Evolutionary conservation across 2,113 vertebrate species (phyloP), one percentile per base, ranked within the genome.

Genomic region (Typhlomys cinereus): DNA sequence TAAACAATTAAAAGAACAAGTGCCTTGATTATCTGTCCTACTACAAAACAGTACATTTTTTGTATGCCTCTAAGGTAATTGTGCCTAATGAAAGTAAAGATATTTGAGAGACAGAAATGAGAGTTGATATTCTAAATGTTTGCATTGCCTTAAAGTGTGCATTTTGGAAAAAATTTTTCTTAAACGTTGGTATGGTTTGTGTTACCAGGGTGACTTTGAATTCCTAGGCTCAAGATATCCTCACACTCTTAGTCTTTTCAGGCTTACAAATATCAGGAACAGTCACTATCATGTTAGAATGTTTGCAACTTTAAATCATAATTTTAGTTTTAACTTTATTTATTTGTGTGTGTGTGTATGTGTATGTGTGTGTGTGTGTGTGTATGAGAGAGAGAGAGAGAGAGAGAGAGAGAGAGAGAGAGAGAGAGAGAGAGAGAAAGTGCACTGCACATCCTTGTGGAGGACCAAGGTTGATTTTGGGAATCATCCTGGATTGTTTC

Each of bases 201-300:
- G 36, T 62, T 82, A 15, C 9, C 10, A 48, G 27, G 44, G 6
- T 50, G 13, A 9, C 7, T 12, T 31, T 23, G 29, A 57, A 29
- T 14, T 7, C 12, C 12, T 80, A 29, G 1, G 2, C 27, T 50
- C 17, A 48, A 39, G 11, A 3, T 48, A 62, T 87, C 15, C 15
- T 50, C 8, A 1, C 83, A 13, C 13, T n/a, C 36, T 73, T 14
- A 25, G 29, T 9, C n/a, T 31, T 9, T n/a, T 11, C n/a, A 6
- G 62, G 13, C 36, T 83, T 36, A 17, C 46, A 67, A 52, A 36
- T 54, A 14, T 2, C 15, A 54, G 29, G 11, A 15, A 44, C 1
- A 64, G 1, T 1, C 1, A 5, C 9, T 10, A 57, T 3, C 13
- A 23, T 2, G 3, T 10, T 36, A 29, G 21, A 2, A 48, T 59